Evolutionary conservation across 2,888 invertebrate genomes (phyloP).

Genomic region (Zaprionus lineosus): DNA sequence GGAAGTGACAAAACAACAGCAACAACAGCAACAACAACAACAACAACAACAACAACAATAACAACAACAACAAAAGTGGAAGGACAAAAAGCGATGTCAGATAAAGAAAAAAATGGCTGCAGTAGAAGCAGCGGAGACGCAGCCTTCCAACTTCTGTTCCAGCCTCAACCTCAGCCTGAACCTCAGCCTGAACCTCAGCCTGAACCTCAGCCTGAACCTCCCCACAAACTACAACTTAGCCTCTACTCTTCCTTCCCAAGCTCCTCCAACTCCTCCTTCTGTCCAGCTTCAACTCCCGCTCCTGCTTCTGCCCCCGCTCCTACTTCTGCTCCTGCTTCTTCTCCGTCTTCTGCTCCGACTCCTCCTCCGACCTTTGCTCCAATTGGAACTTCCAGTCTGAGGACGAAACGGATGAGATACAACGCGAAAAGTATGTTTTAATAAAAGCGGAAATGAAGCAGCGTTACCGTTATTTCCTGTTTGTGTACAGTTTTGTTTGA

Average conservation of each 20-base stretch:
- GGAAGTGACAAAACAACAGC: slow-evolving; percentile 66
- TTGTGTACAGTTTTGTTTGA: slow-evolving; percentile 69
- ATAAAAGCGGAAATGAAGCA: slow-evolving; percentile 78
- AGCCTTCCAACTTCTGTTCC: background rate
- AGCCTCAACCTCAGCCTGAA: too few relatives aligned
- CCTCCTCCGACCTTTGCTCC: too few relatives aligned
- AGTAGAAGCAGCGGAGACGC: slow-evolving; percentile 13
- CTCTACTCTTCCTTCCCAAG: too few relatives aligned
- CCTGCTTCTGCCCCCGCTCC: too few relatives aligned
- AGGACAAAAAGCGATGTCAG: slow-evolving; percentile 32
- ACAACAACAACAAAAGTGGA: slow-evolving; percentile 14
- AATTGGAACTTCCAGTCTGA: too few relatives aligned
- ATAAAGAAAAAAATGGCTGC: slow-evolving; percentile 54
- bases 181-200: too few relatives aligned
- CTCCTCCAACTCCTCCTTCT: too few relatives aligned
- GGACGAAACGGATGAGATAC: slow-evolving; percentile 64
- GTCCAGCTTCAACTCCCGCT: too few relatives aligned
- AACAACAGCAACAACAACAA: slow-evolving; percentile 21
- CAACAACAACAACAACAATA: slow-evolving; percentile 12
- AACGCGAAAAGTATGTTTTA: slow-evolving; percentile 76
- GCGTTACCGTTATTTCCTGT: slow-evolving; percentile 78
- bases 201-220: too few relatives aligned
- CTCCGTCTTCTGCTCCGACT: too few relatives aligned
- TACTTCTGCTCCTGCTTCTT: too few relatives aligned
- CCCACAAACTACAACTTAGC: too few relatives aligned